Evolutionary conservation across 2,888 invertebrate genomes (phyloP).

Genomic region (Tridacna gigas): DNA sequence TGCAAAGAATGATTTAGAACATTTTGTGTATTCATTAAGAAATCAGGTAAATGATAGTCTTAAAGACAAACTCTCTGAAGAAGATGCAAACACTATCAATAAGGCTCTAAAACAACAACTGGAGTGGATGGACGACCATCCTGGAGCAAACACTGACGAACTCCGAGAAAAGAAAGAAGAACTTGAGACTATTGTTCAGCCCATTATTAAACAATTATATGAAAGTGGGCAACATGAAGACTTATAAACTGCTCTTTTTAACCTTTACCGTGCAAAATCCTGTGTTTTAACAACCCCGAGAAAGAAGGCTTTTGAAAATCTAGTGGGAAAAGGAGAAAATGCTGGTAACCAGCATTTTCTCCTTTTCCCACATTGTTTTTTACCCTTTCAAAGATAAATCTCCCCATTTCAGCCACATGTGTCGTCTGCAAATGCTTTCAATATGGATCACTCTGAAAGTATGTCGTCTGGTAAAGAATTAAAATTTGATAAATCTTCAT

Average conservation of each 20-base stretch:
- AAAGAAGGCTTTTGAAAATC: background rate
- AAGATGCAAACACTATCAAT: constrained; percentile 97
- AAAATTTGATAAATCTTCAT: too few species aligned
- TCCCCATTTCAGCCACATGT: too few species aligned
- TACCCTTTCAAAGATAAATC: background rate
- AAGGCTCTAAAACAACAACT: constrained; percentile 96
- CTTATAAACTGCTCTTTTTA: constrained; percentile 17
- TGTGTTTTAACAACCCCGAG: background rate
- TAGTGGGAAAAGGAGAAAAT: background rate
- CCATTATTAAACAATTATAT: constrained; percentile 97
- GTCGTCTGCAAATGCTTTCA: too few species aligned
- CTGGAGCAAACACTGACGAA: constrained; percentile 95
- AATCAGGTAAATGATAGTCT: constrained; percentile 99
- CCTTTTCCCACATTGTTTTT: background rate
- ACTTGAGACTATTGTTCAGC: constrained; percentile 96
- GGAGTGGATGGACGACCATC: constrained; percentile 98
- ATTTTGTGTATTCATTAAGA: constrained; percentile 97
- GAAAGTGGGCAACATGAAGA: constrained; percentile 87
- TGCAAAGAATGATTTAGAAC: constrained; percentile 97
- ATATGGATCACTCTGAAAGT: too few species aligned
- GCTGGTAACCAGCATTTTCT: background rate
- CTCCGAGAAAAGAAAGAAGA: constrained; percentile 97
- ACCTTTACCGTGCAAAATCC: background rate
- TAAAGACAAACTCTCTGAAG: constrained; percentile 93
- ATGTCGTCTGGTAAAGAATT: too few species aligned